A percentile compares a stretch with the other conserved stretches of the same genome.
These are phyloP conservation scores for Fukomys damarensis DNA, from an alignment of 2,113 vertebrate species.

Conservation along the genomic window DNA sequence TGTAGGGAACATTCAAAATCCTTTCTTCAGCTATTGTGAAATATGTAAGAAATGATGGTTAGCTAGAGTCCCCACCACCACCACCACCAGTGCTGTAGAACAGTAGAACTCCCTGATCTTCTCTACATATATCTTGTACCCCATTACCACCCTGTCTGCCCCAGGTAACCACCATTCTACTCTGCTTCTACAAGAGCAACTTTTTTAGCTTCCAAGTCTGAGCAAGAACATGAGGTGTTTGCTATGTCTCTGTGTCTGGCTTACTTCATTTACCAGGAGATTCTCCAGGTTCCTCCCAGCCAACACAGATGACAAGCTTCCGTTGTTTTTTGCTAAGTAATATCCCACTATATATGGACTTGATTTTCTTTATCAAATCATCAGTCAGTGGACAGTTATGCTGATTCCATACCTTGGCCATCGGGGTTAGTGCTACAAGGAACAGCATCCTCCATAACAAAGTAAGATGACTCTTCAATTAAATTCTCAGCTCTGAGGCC, in stretches of 20 bases:
- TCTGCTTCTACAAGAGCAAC: not conserved
- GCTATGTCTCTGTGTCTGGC: not conserved
- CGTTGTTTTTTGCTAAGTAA: not conserved
- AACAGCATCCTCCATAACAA: not conserved
- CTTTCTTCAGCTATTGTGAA: not conserved
- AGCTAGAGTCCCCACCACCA: no score
- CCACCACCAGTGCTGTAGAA: not conserved
- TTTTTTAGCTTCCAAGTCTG: not conserved
- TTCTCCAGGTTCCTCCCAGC: not conserved
- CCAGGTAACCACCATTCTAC: not conserved
- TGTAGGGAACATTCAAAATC: not conserved
- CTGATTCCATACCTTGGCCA: not conserved
- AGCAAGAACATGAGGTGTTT: not conserved
- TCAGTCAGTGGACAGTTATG: not conserved
- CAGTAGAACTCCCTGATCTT: not conserved
- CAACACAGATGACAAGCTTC: not conserved
- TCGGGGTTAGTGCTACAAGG: not conserved
- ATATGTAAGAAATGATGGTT: not conserved
- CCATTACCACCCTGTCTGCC: not conserved
- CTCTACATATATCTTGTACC: no score
- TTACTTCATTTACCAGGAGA: not conserved
- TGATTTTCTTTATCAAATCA: not conserved
- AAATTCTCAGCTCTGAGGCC: not conserved
- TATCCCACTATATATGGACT: not conserved
- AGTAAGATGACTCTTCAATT: rapidly evolving